Base-by-base conservation (phyloP, 2,888 invertebrate species). In the Tachystola acroxantha region DNA sequence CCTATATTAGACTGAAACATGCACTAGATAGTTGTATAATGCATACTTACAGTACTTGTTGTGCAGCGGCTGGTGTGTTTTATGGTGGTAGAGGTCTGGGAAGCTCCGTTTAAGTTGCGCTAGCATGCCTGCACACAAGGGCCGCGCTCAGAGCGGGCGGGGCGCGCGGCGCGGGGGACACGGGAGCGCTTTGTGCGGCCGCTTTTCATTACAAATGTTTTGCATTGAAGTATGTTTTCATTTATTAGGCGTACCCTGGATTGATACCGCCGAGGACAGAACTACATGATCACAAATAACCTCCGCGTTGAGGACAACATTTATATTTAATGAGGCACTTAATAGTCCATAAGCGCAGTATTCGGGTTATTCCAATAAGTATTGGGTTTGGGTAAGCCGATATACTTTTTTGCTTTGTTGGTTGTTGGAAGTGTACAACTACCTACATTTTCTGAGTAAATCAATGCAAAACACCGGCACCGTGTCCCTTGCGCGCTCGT, bases 51-150 rank as follows among this genome's bases (percentile, higher is more conserved):
- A 88, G 82, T 89, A 89, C 84, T 92, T 91, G 90, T 92, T 92
- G 86, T 92, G 91, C 68, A 92, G 88, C 72, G 92, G 92, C 87
- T 92, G 92, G 76, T 92, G 92, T 68, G 90, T 91, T 91, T 92
- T 92, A 85, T 86, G 86, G 86, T 92, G 91, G 87, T 93, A 92
- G 80, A 94, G 91, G 88, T 94, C 94, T 78, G 94, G 94, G 89
- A 94, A 92, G 90, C 94, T 94, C 91, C 94, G 90, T 91, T 94
- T 94, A 89, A 94, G 92, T 88, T 94, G 93, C 88, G 92, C 92
- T 90, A 94, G 91, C 93, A 94, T 93, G 91, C 94, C 94, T 94
- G 91, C 90, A 91, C 84, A 86, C 86, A 85, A 85, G 84, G 84
- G 85, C 82, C 77, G 84, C 85, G 84, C 85, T 85, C 81, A 84